Evolutionary conservation across 2,888 invertebrate genomes (phyloP).

Genomic region (Apamea anceps): DNA sequence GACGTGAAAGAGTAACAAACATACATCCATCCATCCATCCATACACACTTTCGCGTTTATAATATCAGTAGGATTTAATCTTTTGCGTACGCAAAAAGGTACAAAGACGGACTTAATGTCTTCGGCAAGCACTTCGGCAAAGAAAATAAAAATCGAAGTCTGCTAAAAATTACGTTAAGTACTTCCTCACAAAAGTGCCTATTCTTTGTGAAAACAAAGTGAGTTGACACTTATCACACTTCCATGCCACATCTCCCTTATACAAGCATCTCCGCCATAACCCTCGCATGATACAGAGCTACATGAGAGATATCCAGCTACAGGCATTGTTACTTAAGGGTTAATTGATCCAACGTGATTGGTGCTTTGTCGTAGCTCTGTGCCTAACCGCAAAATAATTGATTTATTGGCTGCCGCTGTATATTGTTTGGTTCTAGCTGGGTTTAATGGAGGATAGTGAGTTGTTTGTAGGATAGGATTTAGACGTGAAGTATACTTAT

Average conservation of each 20-base stretch:
- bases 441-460: slow-evolving; percentile 6
- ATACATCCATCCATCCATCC: too few relatives aligned
- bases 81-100: too few relatives aligned
- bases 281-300: slow-evolving; percentile 13
- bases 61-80: too few relatives aligned
- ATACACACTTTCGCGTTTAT: too few relatives aligned
- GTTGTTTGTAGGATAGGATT: slow-evolving; percentile 7
- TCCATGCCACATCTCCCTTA: background rate
- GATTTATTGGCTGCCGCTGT: slow-evolving; percentile 52
- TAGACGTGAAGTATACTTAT: background rate
- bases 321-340: slow-evolving; percentile 70
- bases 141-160: too few relatives aligned
- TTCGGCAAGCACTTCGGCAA: too few relatives aligned
- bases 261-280: slow-evolving; percentile 11
- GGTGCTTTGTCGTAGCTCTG: slow-evolving; percentile 56
- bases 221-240: background rate
- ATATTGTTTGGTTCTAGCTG: slow-evolving; percentile 40
- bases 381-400: slow-evolving; percentile 51
- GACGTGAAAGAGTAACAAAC: too few relatives aligned
- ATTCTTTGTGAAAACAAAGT: background rate
- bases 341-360: slow-evolving; percentile 73
- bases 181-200: background rate
- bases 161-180: background rate
- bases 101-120: too few relatives aligned
- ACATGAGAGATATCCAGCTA: slow-evolving; percentile 26